Conservation (phyloP, 2,113 vertebrate genomes). For the Pao palembangensis region DNA sequence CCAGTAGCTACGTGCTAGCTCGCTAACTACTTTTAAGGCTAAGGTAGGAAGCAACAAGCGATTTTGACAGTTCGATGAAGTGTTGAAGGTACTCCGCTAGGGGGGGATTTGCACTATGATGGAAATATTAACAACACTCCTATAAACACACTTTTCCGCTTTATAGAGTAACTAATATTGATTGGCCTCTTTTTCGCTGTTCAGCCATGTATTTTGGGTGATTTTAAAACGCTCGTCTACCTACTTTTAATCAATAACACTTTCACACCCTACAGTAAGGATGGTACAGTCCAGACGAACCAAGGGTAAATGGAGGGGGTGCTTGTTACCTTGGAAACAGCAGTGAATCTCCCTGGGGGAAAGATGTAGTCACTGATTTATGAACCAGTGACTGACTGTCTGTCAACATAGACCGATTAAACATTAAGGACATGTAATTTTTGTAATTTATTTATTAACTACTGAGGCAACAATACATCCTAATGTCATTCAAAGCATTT, state of each 20-base stretch:
- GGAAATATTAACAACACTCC: background rate
- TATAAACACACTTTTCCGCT: accelerated
- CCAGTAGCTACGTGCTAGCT: conserved; percentile 41
- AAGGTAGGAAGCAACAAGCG: conserved; percentile 73
- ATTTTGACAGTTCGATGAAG: conserved; percentile 75
- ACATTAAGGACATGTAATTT: conserved; percentile 9
- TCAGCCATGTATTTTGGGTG: accelerated
- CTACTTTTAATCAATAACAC: background rate
- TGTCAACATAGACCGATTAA: conserved; percentile 37
- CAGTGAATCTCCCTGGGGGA: conserved; percentile 64
- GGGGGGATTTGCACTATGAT: background rate
- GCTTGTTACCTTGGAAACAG: conserved; percentile 78
- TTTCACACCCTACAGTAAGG: conserved; percentile 19
- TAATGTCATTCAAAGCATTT: too few species aligned
- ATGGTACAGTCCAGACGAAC: conserved; percentile 67
- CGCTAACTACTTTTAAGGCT: conserved; percentile 74
- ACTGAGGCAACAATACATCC: too few species aligned
- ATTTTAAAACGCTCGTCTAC: background rate
- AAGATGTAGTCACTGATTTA: conserved; percentile 67
- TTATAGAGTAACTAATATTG: too few species aligned
- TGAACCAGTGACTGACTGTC: conserved; percentile 53
- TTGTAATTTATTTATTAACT: background rate
- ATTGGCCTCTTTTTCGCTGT: accelerated
- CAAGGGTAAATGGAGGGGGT: conserved; percentile 58
- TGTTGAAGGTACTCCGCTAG: conserved; percentile 25